Base-by-base conservation (phyloP, 2,888 invertebrate genomes). In the Xanthostigma xanthostigma region DNA sequence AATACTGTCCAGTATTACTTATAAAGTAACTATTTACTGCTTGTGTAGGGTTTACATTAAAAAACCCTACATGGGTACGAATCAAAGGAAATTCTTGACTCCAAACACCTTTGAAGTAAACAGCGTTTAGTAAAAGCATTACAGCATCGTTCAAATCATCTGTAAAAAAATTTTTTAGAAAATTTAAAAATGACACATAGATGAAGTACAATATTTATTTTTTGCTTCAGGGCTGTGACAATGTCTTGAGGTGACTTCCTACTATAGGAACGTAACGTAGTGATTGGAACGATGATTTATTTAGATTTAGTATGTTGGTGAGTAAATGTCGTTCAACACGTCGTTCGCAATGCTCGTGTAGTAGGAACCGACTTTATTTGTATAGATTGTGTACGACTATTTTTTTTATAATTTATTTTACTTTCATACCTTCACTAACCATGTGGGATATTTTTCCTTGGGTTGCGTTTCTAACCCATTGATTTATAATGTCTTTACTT, bases 61-160 rank as follows among this genome's bases (percentile, higher is more conserved):
- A 93, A 8, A 65, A 64, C 1, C 71, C 75, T 0, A 63, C 54
- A 48, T 64, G 69, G 0, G 85, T 86, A 1, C 68, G 66, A 50
- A 77, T 76, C 13, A 73, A 71, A 0, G 75, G 67, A 60, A 89
- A 90, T 57, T 76, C 78, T 51, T 77, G 71, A 0, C 74, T 69
- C 91, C 91, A 91, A 1, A 74, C 69, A 1, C 89, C 89, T 61
- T 87, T 84, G 71, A 89, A 90, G 67, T 79, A 89, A 35, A 91
- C 67, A 0, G 84, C 81, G 64, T 85, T 90, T 35, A 84, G 69
- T 39, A 88, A 64, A 41, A 90, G 56, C 62, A 89, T 72, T 3
- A 81, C 71, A 14, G 79, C 75, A 45, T 75, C 70, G 33, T 72
- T 59, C 1, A 85, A 59, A 51, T 78, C 77, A 59, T 72, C 78